Base-by-base conservation (phyloP, 2,113 vertebrate genomes). In the Nothocercus julius region DNA sequence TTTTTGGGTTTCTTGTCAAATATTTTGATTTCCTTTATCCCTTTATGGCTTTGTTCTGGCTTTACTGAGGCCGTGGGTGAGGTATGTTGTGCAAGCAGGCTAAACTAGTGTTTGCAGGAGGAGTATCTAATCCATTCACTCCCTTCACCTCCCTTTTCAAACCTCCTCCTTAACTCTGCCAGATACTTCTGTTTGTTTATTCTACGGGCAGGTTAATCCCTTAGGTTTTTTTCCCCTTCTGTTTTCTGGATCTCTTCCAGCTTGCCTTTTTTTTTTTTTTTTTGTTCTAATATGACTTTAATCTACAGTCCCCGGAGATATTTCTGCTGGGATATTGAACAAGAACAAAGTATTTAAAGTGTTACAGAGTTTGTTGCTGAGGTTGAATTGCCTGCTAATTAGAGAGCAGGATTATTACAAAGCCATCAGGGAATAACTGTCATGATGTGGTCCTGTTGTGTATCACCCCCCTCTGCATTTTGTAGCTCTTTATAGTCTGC, bases 11-110 rank as follows among this genome's bases (percentile, higher is more conserved):
- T 85, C 24, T 64, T 81, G 58, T 64, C 62, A 82, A 86, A 73
- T 73, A 54, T 27, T 92, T 89, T 78, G 21, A 75, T 95, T 92
- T 90, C 53, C 69, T 90, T 90, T 87, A 12, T 82, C 86, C 22
- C 38, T 81, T 51, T 62, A 32, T 75, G 67, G 56, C 69, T 87
- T 25, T 32, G 11, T 59, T 78, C 13, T 82, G 69, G 17, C 47
- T 90, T 67, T 58, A 75, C 64, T 47, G 84, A 73, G 72, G 77
- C 28, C 64, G 34, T 54, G 66, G 44, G 7, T 80, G n/a, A 64
- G 32, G 20, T 47, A 40, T 2, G 2, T 92, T 79, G 51, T n/a
- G 45, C 81, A 61, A 53, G 68, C 32, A 62, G 38, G 47, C 19
- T 86, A 25, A 67, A 82, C 66, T 75, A 15, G 0, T 15, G 22